phyloP scores from a whole-genome alignment of 1,140 invertebrate genomes.

The Drosophila hydei region DNA sequence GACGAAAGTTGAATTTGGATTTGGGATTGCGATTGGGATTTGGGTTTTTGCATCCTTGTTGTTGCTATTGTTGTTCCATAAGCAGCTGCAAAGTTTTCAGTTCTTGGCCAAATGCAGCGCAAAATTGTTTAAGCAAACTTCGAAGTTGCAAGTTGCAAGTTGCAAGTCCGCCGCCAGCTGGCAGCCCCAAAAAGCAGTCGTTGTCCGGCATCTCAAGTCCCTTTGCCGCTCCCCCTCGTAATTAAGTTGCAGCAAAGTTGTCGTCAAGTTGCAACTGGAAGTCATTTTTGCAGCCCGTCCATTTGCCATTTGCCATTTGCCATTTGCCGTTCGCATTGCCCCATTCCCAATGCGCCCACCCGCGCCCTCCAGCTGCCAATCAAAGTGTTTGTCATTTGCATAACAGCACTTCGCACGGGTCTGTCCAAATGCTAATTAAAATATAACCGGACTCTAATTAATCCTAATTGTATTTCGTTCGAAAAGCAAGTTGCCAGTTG shows the following conservation, averaged over 20 bases:
- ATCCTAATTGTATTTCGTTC: slow-evolving; percentile 72
- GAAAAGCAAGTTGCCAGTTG: slow-evolving; percentile 43
- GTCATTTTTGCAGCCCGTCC: slow-evolving; percentile 15
- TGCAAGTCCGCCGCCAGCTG: slow-evolving; percentile 27
- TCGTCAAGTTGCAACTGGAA: slow-evolving; percentile 54
- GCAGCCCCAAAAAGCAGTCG: background rate
- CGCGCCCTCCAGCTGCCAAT: slow-evolving; percentile 1
- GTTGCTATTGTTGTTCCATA: slow-evolving; percentile 10
- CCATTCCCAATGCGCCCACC: background rate
- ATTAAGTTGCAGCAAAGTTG: slow-evolving; percentile 71
- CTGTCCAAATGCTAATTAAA: slow-evolving; percentile 66
- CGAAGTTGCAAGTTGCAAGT: slow-evolving; percentile 23
- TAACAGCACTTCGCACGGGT: slow-evolving; percentile 1
- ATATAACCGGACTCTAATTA: slow-evolving; percentile 70
- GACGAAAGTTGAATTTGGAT: slow-evolving; percentile 44
- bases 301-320: background rate
- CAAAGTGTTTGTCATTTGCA: slow-evolving; percentile 32
- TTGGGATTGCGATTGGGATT: slow-evolving; percentile 46
- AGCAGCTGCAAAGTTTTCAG: slow-evolving; percentile 29
- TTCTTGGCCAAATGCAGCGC: slow-evolving; percentile 46
- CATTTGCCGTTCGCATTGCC: background rate
- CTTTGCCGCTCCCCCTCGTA: slow-evolving; percentile 31
- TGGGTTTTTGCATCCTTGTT: slow-evolving; percentile 22
- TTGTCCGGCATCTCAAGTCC: slow-evolving; percentile 18
- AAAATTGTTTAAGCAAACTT: slow-evolving; percentile 56